Evolutionary conservation across 1,140 invertebrate genomes (phyloP), one percentile per base, ranked within the genome.

Genomic region (Mamestra configurata): DNA sequence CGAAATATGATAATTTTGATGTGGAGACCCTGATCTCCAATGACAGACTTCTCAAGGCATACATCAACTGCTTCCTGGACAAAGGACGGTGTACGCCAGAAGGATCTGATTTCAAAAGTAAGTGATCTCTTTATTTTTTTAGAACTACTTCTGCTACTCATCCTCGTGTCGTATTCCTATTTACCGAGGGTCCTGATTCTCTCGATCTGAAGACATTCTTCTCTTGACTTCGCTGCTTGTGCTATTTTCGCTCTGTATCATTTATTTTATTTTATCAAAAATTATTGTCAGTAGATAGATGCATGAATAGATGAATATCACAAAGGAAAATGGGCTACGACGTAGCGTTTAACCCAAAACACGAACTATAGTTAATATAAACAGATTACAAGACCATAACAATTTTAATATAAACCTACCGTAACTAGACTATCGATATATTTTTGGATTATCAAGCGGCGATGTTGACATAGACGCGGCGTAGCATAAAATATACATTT

Each of bases 101-200:
- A 85, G 97, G 97, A 18, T 92, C 96, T 0, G 97, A 98, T 88
- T 95, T 98, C 40, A 97, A 97, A 95, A 96, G 97, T 97, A 93
- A 97, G 96, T 90, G 49, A 43, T 55, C 59, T 24, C 59, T 10
- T 18, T 66, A 40, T 61, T 76, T 27, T 8, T 27, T 73, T 22
- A 43, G n/a, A 13, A 27, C 18, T 13, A 24, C 20, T 66, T 5
- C 15, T 1, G 8, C 8, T 20, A 22, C 8, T 43, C 40, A 43
- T 43, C n/a, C n/a, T n/a, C n/a, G n/a, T n/a, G n/a, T n/a, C n/a
- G n/a, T n/a, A n/a, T n/a, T n/a, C n/a, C n/a, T n/a, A n/a, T n/a
- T n/a, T 1, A 31, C 27, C 5, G 27, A 31, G 1, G 27, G 27
- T 1, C 27, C 2, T 31, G 5, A 31, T 31, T 31, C 27, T 5